Evolutionary conservation across 2,888 invertebrate genomes (phyloP).

Genomic region (Alloscopus bannaensis): DNA sequence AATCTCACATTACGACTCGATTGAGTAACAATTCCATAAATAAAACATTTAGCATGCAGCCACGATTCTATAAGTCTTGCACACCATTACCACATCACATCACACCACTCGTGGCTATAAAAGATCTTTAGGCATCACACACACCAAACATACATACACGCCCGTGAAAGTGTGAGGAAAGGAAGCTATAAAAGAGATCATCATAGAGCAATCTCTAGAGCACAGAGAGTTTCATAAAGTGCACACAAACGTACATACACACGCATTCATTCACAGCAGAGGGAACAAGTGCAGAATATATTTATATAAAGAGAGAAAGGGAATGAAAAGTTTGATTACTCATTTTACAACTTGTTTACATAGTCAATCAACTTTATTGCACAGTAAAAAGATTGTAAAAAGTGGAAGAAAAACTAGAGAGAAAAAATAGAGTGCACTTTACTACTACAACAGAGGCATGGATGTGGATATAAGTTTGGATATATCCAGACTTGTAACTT

Average conservation of each 20-base stretch:
- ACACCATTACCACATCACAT: neutral
- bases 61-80: no score
- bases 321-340: conserved; percentile 62
- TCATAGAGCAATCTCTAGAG: conserved; percentile 46
- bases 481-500: conserved; percentile 15
- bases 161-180: conserved; percentile 22
- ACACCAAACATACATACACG: no score
- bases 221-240: conserved; percentile 27
- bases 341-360: conserved; percentile 66
- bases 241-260: conserved; percentile 7
- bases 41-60: conserved; percentile 45
- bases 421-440: neutral
- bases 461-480: neutral
- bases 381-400: conserved; percentile 61
- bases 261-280: conserved; percentile 4
- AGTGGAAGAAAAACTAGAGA: conserved; percentile 9
- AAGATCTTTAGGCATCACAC: no score
- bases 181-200: conserved; percentile 50
- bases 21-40: conserved; percentile 54
- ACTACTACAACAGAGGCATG: neutral
- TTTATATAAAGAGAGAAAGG: conserved; percentile 11
- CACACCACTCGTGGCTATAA: neutral
- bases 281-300: conserved; percentile 34
- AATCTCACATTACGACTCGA: conserved; percentile 23
- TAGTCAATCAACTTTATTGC: conserved; percentile 64